A percentile compares a stretch with the other conserved stretches of the same genome.
phyloP scores from a whole-genome alignment of 2,888 invertebrate genomes.

The Dasysyrphus tricinctus region DNA sequence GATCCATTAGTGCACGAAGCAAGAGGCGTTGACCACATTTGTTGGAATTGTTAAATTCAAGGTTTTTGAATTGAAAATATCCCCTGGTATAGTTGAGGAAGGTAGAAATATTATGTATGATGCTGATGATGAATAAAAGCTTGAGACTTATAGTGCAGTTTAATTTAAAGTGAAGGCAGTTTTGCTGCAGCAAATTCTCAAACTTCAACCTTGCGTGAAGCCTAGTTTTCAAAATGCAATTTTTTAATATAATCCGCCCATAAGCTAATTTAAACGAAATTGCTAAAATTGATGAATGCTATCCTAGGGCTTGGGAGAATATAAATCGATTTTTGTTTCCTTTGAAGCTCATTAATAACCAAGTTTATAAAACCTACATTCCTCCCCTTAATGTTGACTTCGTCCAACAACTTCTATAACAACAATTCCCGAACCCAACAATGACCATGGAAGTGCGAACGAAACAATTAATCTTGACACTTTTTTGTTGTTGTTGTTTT shows the following conservation, averaged over 20 bases:
- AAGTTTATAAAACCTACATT: conserved; percentile 50
- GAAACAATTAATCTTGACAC: conserved; percentile 83
- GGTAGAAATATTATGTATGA: not conserved
- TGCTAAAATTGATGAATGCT: conserved; percentile 60
- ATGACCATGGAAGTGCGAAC: conserved; percentile 79
- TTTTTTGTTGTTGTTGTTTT: conserved; percentile 73
- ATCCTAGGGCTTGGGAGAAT: not conserved
- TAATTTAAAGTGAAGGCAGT: conserved; percentile 29
- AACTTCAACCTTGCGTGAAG: conserved; percentile 1
- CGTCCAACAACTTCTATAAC: not conserved
- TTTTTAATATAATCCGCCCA: conserved; percentile 30
- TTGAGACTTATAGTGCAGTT: conserved; percentile 10
- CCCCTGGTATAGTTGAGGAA: not conserved
- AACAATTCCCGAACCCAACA: conserved; percentile 2
- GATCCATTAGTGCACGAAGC: conserved; percentile 46
- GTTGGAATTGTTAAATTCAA: conserved; percentile 56
- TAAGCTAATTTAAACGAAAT: conserved; percentile 66
- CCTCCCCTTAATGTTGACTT: not conserved
- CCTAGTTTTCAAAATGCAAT: not conserved
- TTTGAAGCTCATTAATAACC: conserved; percentile 62
- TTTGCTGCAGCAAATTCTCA: not conserved
- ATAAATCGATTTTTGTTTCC: conserved; percentile 17
- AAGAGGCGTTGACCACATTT: conserved; percentile 63
- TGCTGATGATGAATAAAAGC: not conserved
- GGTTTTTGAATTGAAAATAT: conserved; percentile 33